Conservation (phyloP, 2,113 vertebrate genomes). For the Cochlearius cochlearius region DNA sequence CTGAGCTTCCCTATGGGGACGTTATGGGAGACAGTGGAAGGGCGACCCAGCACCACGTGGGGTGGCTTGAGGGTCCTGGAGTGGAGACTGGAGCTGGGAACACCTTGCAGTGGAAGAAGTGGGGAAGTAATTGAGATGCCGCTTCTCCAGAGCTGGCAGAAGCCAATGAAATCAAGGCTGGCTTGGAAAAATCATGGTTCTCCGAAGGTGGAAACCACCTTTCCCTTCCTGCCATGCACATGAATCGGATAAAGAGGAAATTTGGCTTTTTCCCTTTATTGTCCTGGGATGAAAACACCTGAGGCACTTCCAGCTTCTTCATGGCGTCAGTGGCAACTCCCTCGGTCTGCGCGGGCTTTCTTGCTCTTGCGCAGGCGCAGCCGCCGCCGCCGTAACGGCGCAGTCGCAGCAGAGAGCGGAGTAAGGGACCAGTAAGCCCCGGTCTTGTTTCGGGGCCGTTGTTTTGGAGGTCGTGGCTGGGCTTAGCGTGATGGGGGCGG, state of each 20-base stretch:
- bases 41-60: not conserved
- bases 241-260: not conserved
- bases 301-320: not conserved
- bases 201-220: not conserved
- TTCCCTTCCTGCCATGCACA: not conserved
- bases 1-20: too few relatives aligned
- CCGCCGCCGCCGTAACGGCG: rapidly evolving
- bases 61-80: not conserved
- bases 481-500: not conserved
- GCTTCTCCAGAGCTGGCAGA: not conserved
- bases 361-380: not conserved
- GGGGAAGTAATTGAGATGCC: too few relatives aligned
- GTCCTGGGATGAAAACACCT: not conserved
- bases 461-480: rapidly evolving
- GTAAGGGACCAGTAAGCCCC: not conserved
- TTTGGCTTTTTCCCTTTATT: not conserved
- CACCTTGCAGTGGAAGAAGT: not conserved
- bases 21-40: not conserved
- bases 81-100: not conserved
- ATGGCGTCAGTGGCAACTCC: not conserved
- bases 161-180: not conserved
- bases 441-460: not conserved
- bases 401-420: not conserved
- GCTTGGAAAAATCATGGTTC: not conserved
- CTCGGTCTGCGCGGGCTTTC: not conserved